phyloP scores from a whole-genome alignment of 1,140 invertebrate genomes.

The Eupeodes corollae region DNA sequence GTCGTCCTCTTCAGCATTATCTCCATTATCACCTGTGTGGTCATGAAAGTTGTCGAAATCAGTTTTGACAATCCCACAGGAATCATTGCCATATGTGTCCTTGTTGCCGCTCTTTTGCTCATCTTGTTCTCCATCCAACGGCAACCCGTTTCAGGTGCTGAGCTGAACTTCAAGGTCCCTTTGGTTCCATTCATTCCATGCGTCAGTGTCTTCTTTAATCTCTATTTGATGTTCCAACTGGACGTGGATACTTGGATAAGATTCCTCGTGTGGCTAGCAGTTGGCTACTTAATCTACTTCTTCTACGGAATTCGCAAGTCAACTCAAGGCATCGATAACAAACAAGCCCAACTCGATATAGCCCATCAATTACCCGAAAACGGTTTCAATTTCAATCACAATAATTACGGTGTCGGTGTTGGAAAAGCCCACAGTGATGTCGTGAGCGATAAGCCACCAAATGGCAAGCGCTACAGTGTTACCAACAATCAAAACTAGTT shows the following conservation, averaged over 20 bases:
- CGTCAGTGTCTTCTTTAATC: slow-evolving; percentile 67
- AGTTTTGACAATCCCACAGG: background rate
- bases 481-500: no score
- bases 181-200: slow-evolving; percentile 71
- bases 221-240: slow-evolving; percentile 73
- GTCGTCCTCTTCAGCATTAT: slow-evolving; percentile 33
- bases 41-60: background rate
- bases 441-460: no score
- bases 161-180: slow-evolving; percentile 51
- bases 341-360: no score
- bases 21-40: slow-evolving; percentile 2
- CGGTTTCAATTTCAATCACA: no score
- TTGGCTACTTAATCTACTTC: slow-evolving; percentile 49
- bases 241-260: slow-evolving; percentile 68
- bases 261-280: slow-evolving; percentile 62
- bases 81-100: background rate
- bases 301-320: slow-evolving; percentile 41
- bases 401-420: no score
- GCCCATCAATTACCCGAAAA: no score
- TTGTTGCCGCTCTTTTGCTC: slow-evolving; percentile 11
- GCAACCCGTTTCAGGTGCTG: slow-evolving; percentile 7
- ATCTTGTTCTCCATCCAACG: slow-evolving; percentile 9
- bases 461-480: no score
- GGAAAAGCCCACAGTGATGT: no score
- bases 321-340: no score